Percentiles rank a stretch among this genome's conserved stretches.
phyloP scores from a whole-genome alignment of 2,797 vertebrate genomes.

The Acanthurus lineatus region DNA sequence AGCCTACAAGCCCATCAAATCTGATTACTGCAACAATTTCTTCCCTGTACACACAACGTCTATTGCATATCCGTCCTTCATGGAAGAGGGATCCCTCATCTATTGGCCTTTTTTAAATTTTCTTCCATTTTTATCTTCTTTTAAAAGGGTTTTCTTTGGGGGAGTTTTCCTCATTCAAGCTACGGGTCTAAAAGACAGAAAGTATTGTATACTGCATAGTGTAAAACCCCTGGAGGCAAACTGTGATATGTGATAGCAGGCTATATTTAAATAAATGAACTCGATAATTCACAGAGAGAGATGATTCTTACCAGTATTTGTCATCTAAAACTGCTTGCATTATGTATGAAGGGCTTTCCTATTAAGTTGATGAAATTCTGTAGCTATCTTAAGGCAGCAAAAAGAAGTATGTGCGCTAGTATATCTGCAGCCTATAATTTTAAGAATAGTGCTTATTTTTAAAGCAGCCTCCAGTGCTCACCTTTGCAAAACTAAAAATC shows the following conservation, averaged over 20 bases:
- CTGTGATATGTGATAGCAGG: no score
- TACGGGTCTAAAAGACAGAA: no score
- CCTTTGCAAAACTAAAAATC: constrained; percentile 23
- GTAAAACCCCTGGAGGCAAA: no score
- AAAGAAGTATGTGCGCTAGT: constrained; percentile 11
- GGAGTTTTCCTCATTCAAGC: no score
- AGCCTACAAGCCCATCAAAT: constrained; percentile 12
- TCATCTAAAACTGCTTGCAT: constrained; percentile 38
- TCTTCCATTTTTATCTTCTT: no score
- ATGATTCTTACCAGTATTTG: constrained; percentile 18
- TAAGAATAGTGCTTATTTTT: constrained; percentile 32
- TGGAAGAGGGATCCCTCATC: no score
- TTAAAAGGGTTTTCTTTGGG: no score
- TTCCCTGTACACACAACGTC: no score
- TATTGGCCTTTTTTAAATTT: no score
- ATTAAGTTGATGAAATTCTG: constrained; percentile 38
- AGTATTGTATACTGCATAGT: no score
- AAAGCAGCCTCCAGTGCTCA: constrained; percentile 34
- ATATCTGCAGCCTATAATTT: constrained; percentile 39
- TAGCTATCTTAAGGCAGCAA: constrained; percentile 31
- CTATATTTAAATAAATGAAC: no score
- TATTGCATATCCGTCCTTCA: no score
- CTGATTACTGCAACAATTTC: constrained; percentile 18
- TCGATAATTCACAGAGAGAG: constrained; percentile 12
- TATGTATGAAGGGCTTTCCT: constrained; percentile 46